Percentiles rank a stretch among this genome's conserved stretches.
Evolutionary conservation across 2,113 vertebrate species (phyloP).

Genomic region (Murina feae): DNA sequence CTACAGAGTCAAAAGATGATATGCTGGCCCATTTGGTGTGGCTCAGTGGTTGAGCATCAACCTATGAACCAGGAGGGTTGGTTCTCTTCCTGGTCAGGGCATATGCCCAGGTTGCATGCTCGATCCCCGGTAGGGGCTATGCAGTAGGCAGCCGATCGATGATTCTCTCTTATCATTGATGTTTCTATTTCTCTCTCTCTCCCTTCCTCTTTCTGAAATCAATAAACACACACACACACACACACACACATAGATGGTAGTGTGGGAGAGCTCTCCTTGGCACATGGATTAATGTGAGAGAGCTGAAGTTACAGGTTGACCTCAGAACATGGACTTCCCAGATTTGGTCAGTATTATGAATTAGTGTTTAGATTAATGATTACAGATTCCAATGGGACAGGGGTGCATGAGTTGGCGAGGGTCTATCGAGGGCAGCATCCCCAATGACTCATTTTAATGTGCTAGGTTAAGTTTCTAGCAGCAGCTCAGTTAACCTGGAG

Average conservation of each 20-base stretch:
- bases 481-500: not conserved
- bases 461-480: not conserved
- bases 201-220: too few species aligned
- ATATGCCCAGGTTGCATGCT: too few species aligned
- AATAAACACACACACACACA: too few species aligned
- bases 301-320: not conserved
- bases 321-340: not conserved
- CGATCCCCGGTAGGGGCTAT: too few species aligned
- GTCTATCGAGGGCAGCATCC: not conserved
- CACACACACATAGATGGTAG: too few species aligned
- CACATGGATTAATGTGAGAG: not conserved
- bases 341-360: not conserved
- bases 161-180: too few species aligned
- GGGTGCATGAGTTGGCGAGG: not conserved
- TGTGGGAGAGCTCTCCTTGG: not conserved
- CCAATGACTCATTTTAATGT: not conserved
- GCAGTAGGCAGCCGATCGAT: too few species aligned
- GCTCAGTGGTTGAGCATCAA: too few species aligned
- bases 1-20: not conserved
- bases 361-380: not conserved
- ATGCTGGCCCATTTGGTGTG: not conserved
- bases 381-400: not conserved
- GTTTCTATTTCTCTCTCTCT: too few species aligned
- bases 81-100: too few species aligned
- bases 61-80: too few species aligned